phyloP scores from a whole-genome alignment of 2,888 invertebrate species.

The Acronicta psi region DNA sequence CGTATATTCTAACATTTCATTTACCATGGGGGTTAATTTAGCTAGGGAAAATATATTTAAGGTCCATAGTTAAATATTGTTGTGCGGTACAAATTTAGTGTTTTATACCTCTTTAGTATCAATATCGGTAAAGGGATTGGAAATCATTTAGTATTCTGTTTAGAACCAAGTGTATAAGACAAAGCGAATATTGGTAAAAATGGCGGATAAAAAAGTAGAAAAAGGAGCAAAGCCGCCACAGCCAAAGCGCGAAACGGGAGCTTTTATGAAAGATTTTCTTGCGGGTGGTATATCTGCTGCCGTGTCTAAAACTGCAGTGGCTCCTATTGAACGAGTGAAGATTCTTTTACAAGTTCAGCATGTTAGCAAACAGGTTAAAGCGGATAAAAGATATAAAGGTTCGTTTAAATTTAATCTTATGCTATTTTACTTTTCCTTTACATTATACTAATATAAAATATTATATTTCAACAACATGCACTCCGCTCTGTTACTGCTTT shows the following conservation, averaged over 20 bases:
- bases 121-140: background rate
- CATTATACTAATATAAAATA: too few relatives aligned
- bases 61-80: background rate
- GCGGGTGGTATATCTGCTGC: constrained; percentile 98
- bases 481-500: too few relatives aligned
- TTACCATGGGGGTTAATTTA: constrained; percentile 2
- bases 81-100: constrained; percentile 1
- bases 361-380: constrained; percentile 96
- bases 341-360: constrained; percentile 98
- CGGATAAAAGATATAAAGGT: constrained; percentile 96
- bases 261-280: constrained; percentile 93
- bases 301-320: constrained; percentile 97
- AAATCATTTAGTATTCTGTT: background rate
- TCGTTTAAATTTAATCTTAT: background rate
- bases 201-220: background rate
- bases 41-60: constrained; percentile 9
- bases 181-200: background rate
- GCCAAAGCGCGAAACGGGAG: background rate
- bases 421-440: too few relatives aligned
- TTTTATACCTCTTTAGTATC: background rate
- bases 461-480: too few relatives aligned
- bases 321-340: constrained; percentile 98
- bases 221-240: background rate
- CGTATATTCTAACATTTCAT: background rate
- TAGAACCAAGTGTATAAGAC: background rate